These are phyloP conservation scores for Callospermophilus lateralis DNA, from an alignment of 2,113 vertebrate genomes.

Conservation along the genomic window DNA sequence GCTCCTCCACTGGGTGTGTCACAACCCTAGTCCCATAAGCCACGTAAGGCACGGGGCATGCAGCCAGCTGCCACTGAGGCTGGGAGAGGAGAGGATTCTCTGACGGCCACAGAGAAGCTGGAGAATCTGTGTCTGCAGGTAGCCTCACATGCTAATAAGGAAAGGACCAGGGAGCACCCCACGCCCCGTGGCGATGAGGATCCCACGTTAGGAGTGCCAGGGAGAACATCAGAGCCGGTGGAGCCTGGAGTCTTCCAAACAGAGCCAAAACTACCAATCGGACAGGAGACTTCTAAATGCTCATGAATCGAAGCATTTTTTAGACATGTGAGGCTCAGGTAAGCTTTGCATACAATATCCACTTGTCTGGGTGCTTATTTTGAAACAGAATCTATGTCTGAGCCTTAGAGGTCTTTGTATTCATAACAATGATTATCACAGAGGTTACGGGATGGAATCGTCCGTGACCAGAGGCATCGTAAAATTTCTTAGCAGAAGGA, in stretches of 20 bases:
- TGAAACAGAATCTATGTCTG: constrained; percentile 1
- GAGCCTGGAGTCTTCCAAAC: background rate
- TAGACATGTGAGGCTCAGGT: background rate
- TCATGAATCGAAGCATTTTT: constrained; percentile 21
- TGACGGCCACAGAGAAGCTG: background rate
- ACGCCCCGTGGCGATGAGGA: background rate
- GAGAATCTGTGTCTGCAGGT: constrained; percentile 22
- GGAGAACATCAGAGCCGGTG: background rate
- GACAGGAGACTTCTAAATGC: background rate
- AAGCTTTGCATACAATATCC: constrained; percentile 40
- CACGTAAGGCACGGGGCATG: background rate
- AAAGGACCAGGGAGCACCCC: background rate
- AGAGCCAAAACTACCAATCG: background rate
- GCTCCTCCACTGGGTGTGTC: background rate
- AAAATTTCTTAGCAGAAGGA: background rate
- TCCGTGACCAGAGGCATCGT: background rate
- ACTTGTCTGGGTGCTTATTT: background rate
- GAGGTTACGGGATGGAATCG: background rate
- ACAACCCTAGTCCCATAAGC: too few species aligned
- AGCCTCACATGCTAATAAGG: constrained; percentile 9
- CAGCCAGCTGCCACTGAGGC: background rate
- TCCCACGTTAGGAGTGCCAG: background rate
- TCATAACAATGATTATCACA: background rate
- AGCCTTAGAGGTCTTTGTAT: background rate
- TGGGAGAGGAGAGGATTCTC: background rate